Conservation (phyloP, 1,140 invertebrate species). For the Drosophila bocki region DNA sequence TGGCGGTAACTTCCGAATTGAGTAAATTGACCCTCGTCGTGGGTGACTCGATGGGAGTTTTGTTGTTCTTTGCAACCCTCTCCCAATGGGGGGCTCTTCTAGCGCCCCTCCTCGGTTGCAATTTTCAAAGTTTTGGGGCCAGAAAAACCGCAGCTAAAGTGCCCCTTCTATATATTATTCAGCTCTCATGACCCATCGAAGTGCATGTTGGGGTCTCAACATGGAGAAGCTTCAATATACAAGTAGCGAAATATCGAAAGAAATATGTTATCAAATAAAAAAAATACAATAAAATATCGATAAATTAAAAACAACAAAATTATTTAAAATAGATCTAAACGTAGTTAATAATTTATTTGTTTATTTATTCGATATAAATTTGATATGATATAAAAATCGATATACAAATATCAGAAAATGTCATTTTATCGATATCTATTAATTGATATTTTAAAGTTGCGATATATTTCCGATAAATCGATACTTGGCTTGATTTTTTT, state of each 20-base stretch:
- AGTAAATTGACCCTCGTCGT: slow-evolving; percentile 35
- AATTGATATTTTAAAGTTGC: too few relatives aligned
- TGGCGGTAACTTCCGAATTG: slow-evolving; percentile 9
- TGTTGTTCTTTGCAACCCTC: slow-evolving; percentile 21
- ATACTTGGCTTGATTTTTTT: too few relatives aligned
- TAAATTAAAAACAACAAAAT: not conserved
- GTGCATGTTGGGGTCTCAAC: slow-evolving; percentile 30
- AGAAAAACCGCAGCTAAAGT: slow-evolving; percentile 57
- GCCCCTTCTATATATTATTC: slow-evolving; percentile 21
- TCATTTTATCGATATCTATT: too few relatives aligned
- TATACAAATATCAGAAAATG: too few relatives aligned
- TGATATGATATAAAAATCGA: too few relatives aligned
- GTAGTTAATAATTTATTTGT: too few relatives aligned
- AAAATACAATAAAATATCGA: not conserved
- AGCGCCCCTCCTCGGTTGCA: not conserved
- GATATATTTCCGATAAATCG: too few relatives aligned
- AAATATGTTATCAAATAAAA: not conserved
- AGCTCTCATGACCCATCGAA: slow-evolving; percentile 16
- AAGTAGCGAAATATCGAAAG: too few relatives aligned
- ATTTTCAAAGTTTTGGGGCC: slow-evolving; percentile 41
- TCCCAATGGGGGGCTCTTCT: not conserved
- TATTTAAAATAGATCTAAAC: not conserved
- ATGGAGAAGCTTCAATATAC: not conserved
- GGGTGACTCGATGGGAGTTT: slow-evolving; percentile 35
- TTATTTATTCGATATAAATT: too few relatives aligned